A percentile compares a stretch with the other conserved stretches of the same genome.
These are phyloP conservation scores for Squalus acanthias DNA, from an alignment of 2,797 vertebrate species.

Conservation along the genomic window DNA sequence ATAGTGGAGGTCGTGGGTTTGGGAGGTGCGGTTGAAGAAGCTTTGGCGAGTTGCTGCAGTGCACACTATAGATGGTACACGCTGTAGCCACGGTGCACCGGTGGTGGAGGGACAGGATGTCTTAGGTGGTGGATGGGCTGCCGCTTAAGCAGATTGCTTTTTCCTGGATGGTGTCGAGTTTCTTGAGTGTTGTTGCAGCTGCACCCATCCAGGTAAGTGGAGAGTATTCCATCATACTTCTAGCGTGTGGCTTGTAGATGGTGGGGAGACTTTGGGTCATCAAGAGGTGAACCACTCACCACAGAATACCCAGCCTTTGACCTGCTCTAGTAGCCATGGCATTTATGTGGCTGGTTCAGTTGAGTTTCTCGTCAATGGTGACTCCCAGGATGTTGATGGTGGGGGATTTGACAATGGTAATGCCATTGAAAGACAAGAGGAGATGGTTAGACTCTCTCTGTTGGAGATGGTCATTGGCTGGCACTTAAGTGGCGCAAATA, in stretches of 20 bases:
- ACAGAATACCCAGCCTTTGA: neutral
- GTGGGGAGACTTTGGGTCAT: neutral
- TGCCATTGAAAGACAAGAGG: neutral
- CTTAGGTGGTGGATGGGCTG: neutral
- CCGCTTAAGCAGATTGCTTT: neutral
- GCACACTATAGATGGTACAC: neutral
- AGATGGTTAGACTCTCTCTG: neutral
- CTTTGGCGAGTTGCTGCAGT: neutral
- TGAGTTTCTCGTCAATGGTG: neutral
- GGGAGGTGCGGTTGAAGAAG: neutral
- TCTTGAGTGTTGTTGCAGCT: neutral
- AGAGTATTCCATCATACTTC: neutral
- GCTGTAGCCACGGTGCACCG: too few species aligned
- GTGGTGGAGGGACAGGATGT: neutral
- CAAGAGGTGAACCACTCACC: neutral
- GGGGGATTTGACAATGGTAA: neutral
- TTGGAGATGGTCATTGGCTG: neutral
- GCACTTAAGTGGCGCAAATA: neutral
- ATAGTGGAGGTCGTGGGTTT: neutral
- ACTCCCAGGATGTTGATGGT: neutral
- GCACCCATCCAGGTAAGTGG: neutral
- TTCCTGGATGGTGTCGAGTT: neutral
- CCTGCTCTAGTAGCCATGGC: neutral
- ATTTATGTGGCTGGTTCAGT: neutral
- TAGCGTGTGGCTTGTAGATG: neutral